These are phyloP conservation scores for Monoplex corrugatus DNA, from an alignment of 2,888 invertebrate genomes.

Conservation along the genomic window DNA sequence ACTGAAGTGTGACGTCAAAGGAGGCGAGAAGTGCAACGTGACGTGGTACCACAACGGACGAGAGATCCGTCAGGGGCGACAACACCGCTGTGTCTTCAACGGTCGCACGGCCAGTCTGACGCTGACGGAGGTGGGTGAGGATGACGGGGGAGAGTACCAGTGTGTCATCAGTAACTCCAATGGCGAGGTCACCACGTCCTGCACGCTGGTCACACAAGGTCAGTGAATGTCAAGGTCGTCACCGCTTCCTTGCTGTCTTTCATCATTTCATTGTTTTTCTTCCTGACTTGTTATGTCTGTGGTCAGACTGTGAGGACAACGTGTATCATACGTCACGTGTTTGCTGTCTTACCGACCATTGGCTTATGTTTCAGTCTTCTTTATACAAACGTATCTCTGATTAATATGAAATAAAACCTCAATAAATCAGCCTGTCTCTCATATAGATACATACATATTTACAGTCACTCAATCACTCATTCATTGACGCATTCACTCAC, in stretches of 20 bases:
- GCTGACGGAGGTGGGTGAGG: slow-evolving; percentile 95
- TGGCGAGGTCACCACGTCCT: slow-evolving; percentile 87
- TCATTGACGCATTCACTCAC: too few species aligned
- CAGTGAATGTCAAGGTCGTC: slow-evolving; percentile 51
- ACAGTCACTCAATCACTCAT: too few species aligned
- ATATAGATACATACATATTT: too few species aligned
- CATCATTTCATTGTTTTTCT: too few species aligned
- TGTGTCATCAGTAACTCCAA: slow-evolving; percentile 95
- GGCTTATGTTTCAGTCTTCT: not conserved
- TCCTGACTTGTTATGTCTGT: too few species aligned
- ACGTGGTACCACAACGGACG: slow-evolving; percentile 74
- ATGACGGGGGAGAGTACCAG: slow-evolving; percentile 96
- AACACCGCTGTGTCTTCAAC: slow-evolving; percentile 70
- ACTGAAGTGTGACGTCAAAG: slow-evolving; percentile 87
- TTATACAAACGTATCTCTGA: too few species aligned
- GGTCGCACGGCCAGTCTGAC: slow-evolving; percentile 89
- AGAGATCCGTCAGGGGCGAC: slow-evolving; percentile 68
- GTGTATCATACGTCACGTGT: too few species aligned
- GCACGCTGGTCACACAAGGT: slow-evolving; percentile 74
- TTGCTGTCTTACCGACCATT: too few species aligned
- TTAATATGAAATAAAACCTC: too few species aligned
- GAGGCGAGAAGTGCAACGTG: slow-evolving; percentile 62
- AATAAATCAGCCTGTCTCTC: too few species aligned
- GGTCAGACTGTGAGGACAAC: too few species aligned
- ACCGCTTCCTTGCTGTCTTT: too few species aligned